Evolutionary conservation across 53 echinoderm and acorn worm species (phyloP), one percentile per base, ranked within the genome.

Genomic region (Pentamera pediparva): DNA sequence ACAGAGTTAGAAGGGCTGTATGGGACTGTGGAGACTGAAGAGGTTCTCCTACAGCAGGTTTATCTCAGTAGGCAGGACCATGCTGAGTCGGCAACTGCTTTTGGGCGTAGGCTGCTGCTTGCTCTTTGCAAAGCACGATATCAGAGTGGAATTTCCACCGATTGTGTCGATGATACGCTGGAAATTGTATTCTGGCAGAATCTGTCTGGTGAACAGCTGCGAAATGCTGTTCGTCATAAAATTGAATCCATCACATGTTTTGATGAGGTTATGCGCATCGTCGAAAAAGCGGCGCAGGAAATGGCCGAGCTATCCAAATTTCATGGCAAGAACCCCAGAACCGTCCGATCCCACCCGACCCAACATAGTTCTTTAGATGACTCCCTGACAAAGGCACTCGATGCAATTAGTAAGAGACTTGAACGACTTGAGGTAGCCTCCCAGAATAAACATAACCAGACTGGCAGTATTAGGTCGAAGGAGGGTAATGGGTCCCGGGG

Each of bases 1-100:
- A n/a, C n/a, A n/a, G 49, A 70, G 26, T 31, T 70, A 0, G 70
- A 70, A 28, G 70, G 70, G 10, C 31, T 49, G 0, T 70, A 70
- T 25, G 48, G 70, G 0, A 49, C 70, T 49, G 70, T 70, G 2
- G 50, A 70, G 31, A 18, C 24, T 0, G 70, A 50, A 9, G 70
- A 47, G 0, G 48, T 49, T 18, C 29, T 70, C 1, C 50, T 70
- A 17, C 70, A 70, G 47, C 43, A 70, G n/a, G 13, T 70, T 4
- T 70, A 70, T 49, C 13, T 18, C 7, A 12, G 5, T 0, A 65
- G n/a, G 38, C 65, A 65, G n/a, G 1, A 36, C 2, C 12, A 36
- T 2, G 37, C 11, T 7, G 40, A 37, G 32, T 28, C 27, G 27
- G 59, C 59, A 12, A 31, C 59, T 21, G 32, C 21, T 19, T 39